A percentile compares a stretch with the other conserved stretches of the same genome.
Evolutionary conservation across 2,113 vertebrate species (phyloP).

Genomic region (Pardalotus punctatus): DNA sequence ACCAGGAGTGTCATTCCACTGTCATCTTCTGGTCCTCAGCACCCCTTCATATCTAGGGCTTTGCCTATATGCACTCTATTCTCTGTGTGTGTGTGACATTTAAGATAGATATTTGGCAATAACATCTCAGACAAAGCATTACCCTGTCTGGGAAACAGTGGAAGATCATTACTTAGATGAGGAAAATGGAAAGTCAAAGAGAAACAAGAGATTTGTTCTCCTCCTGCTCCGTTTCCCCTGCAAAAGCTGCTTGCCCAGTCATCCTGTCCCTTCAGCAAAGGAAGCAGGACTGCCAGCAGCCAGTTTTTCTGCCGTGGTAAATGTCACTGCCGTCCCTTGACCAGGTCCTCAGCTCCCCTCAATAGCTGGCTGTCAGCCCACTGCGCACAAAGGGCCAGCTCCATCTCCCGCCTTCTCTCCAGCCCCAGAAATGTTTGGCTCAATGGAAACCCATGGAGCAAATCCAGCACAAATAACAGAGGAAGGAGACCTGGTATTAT

Average conservation of each 20-base stretch:
- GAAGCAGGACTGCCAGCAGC: constrained; percentile 17
- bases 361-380: not conserved
- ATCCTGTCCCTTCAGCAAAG: not conserved
- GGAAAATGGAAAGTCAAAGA: not conserved
- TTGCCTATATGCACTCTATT: not conserved
- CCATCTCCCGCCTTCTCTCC: not conserved
- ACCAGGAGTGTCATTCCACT: not conserved
- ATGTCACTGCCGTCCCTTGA: not conserved
- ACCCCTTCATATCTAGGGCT: not conserved
- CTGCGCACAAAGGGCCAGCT: fast-evolving
- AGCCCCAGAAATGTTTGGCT: not conserved
- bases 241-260: constrained; percentile 20
- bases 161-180: constrained; percentile 27
- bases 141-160: not conserved
- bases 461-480: not conserved
- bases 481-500: not conserved
- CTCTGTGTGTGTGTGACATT: not conserved
- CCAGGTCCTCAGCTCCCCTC: not conserved
- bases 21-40: not conserved
- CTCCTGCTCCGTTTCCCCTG: not conserved
- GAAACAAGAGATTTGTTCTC: not conserved
- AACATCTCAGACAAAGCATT: constrained; percentile 1
- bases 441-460: not conserved
- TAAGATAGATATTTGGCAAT: constrained; percentile 41
- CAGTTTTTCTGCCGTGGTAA: not conserved